Evolutionary conservation across 2,888 invertebrate genomes (phyloP), one percentile per base, ranked within the genome.

Genomic region (Diaprepes abbreviatus): DNA sequence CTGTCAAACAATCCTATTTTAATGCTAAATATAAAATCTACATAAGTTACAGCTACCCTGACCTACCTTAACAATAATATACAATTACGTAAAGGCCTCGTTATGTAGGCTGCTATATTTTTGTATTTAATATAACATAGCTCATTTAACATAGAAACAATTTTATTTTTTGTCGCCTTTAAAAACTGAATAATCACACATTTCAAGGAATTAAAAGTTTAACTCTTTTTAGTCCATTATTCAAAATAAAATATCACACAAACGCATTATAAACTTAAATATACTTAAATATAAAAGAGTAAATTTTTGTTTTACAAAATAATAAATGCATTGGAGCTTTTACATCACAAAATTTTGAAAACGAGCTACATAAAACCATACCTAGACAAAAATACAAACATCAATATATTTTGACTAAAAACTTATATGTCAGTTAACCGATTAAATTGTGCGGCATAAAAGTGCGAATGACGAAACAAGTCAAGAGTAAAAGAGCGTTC

Each of bases 1-100:
- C 24, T 12, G 17, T 21, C 12, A 19, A 50, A 50, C 28, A 9
- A 2, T 28, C 2, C 28, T 28, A 28, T 16, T 28, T 28, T 7
- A 24, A 12, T 50, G 45, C 48, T 60, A 33, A 60, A 45, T 60
- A 60, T 48, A 60, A 60, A 60, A 60, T 48, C 60, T 60, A 60
- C 31, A 2, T 38, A 35, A 57, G 24, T 57, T 35, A 38, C 57
- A 45, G 24, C 17, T 43, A 38, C 38, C 31, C 40, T 43, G 17
- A 59, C 12, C 38, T 55, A 55, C 36, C 55, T 36, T 55, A 55
- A 55, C 55, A 55, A 55, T 38, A 36, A 55, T 55, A 24, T 55
- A 55, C 45, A 48, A 48, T 60, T 60, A 59, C 45, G 45, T 43
- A 48, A 60, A 60, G 60, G 60, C 60, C 60, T 33, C 60, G 14